phyloP scores from a whole-genome alignment of 2,888 invertebrate genomes.

The Monoplex corrugatus region DNA sequence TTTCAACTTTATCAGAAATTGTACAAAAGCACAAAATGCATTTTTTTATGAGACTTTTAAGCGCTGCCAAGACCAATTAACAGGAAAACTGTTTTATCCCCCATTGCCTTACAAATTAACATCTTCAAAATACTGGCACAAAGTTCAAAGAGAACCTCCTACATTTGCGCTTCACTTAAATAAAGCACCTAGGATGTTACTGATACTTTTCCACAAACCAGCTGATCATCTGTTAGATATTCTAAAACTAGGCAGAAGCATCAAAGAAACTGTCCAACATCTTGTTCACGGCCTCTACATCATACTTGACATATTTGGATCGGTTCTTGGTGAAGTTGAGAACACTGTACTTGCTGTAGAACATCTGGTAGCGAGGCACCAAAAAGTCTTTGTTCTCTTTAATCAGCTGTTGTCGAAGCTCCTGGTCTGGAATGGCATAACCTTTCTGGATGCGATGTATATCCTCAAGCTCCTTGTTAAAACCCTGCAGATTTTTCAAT shows the following conservation, averaged over 20 bases:
- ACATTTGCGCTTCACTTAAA: neutral
- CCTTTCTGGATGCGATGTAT: constrained; percentile 91
- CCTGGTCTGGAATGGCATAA: constrained; percentile 96
- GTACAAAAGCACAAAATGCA: no score
- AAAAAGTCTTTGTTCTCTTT: constrained; percentile 94
- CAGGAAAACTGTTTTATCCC: no score
- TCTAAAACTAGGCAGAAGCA: constrained; percentile 72
- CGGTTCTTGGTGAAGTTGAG: constrained; percentile 95
- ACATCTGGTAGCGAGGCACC: constrained; percentile 89
- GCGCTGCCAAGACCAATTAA: no score
- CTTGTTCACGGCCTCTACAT: constrained; percentile 91
- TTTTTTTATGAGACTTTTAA: no score
- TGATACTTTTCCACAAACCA: no score
- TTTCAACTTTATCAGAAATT: no score
- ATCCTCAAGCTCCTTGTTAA: constrained; percentile 98
- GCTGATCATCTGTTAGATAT: no score
- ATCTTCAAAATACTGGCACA: no score
- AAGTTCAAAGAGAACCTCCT: neutral
- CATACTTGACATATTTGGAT: constrained; percentile 95
- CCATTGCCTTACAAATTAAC: no score
- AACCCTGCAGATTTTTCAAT: constrained; percentile 89
- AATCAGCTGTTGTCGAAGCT: constrained; percentile 92
- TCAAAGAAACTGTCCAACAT: constrained; percentile 96
- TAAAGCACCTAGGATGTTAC: no score
- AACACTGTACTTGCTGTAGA: constrained; percentile 82